These are phyloP conservation scores for Acanthurus tractus DNA, from an alignment of 2,797 vertebrate species.

Conservation along the genomic window DNA sequence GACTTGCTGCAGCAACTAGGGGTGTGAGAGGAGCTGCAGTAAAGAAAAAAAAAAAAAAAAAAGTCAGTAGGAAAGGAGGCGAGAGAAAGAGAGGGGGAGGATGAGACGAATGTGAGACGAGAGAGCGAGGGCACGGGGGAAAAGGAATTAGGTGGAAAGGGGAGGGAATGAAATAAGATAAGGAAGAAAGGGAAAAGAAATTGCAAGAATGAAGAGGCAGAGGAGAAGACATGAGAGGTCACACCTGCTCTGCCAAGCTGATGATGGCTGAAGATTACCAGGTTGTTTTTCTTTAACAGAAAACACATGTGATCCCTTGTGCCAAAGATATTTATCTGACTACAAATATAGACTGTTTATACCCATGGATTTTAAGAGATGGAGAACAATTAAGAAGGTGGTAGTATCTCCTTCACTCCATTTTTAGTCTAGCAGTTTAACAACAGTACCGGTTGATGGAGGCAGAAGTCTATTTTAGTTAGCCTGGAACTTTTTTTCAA, in stretches of 20 bases:
- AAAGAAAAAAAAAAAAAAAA: constrained; percentile 50
- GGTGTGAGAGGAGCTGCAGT: constrained; percentile 79
- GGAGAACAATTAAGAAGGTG: neutral
- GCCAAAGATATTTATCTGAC: constrained; percentile 5
- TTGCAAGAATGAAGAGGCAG: constrained; percentile 63
- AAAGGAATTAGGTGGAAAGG: constrained; percentile 51
- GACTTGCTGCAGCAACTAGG: constrained; percentile 82
- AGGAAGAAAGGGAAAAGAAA: constrained; percentile 64
- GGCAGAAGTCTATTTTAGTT: too few species aligned
- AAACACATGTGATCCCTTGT: constrained; percentile 40
- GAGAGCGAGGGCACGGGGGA: constrained; percentile 55
- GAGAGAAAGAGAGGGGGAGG: constrained; percentile 50
- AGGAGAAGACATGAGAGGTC: constrained; percentile 65
- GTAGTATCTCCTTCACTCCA: neutral
- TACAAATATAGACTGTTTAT: constrained; percentile 2
- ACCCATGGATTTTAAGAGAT: constrained; percentile 1
- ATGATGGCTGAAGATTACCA: constrained; percentile 58
- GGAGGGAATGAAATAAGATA: constrained; percentile 62
- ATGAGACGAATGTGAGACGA: constrained; percentile 56
- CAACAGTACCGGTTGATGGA: too few species aligned
- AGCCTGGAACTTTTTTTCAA: too few species aligned
- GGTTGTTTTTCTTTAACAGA: constrained; percentile 42
- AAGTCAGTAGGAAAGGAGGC: constrained; percentile 48
- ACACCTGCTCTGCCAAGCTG: constrained; percentile 67
- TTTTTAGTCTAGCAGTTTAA: neutral